These are phyloP conservation scores for Leptoteleia sp. DNA, from an alignment of 1,140 invertebrate species.

Conservation along the genomic window DNA sequence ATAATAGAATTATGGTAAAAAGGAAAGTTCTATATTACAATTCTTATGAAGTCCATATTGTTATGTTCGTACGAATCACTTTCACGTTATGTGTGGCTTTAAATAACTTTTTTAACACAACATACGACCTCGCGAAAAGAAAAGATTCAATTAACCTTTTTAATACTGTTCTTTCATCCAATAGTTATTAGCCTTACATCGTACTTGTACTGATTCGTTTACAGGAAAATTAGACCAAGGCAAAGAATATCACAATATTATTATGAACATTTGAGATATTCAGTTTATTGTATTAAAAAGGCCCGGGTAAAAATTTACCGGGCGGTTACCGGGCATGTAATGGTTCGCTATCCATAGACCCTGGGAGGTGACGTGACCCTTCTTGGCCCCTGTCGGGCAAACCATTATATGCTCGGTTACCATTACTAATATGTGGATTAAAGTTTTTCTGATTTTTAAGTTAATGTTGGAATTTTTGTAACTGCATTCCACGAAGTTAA, in stretches of 20 bases:
- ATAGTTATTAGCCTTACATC: slow-evolving; percentile 12
- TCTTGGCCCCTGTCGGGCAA: no score
- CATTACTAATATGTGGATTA: no score
- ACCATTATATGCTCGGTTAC: no score
- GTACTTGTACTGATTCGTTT: slow-evolving; percentile 8
- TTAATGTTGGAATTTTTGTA: no score
- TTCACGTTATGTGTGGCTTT: slow-evolving; percentile 35
- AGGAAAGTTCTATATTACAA: slow-evolving; percentile 46
- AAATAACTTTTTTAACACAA: slow-evolving; percentile 22
- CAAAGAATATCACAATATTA: slow-evolving; percentile 5
- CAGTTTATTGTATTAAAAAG: no score
- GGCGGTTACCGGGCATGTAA: no score
- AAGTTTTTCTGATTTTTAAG: no score
- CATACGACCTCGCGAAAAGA: slow-evolving; percentile 17
- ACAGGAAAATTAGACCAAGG: neutral
- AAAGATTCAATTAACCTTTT: slow-evolving; percentile 17
- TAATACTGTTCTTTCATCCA: neutral
- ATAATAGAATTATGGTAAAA: slow-evolving; percentile 55
- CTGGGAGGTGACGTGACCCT: no score
- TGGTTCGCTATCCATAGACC: no score
- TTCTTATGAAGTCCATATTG: slow-evolving; percentile 21
- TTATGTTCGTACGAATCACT: slow-evolving; percentile 48
- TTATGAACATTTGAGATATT: no score
- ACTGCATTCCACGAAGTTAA: no score
- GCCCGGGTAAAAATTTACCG: no score